Conservation (phyloP, 2,888 invertebrate genomes). For the Oscheius myriophilus region DNA sequence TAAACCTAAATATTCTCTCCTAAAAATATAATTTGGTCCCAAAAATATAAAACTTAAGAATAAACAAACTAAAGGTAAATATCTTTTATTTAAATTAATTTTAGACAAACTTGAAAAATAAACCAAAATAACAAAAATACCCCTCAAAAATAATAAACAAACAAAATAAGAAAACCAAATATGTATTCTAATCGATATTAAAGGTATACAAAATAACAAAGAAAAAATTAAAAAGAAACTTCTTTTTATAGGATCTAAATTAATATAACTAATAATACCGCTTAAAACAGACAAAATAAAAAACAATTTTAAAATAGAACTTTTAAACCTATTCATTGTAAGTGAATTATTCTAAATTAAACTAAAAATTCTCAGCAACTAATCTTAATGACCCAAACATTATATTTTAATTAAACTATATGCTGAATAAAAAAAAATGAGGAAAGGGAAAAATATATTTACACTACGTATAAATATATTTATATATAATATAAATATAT, state of each 20-base stretch:
- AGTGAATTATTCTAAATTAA: slow-evolving; percentile 59
- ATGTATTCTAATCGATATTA: slow-evolving; percentile 46
- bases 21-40: slow-evolving; percentile 18
- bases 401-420: slow-evolving; percentile 59
- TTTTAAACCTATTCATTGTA: slow-evolving; percentile 59
- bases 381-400: slow-evolving; percentile 56
- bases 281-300: slow-evolving; percentile 47
- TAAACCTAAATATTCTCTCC: slow-evolving; percentile 47
- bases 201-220: slow-evolving; percentile 45
- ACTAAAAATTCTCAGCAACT: slow-evolving; percentile 56
- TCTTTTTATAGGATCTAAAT: slow-evolving; percentile 53
- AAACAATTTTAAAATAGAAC: slow-evolving; percentile 51
- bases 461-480: slow-evolving; percentile 2
- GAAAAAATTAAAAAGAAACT: slow-evolving; percentile 58
- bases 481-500: slow-evolving; percentile 20
- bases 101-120: slow-evolving; percentile 59
- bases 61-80: slow-evolving; percentile 34
- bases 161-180: slow-evolving; percentile 60
- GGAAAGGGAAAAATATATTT: slow-evolving; percentile 1
- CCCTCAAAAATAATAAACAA: slow-evolving; percentile 59
- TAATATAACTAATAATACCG: slow-evolving; percentile 50
- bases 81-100: slow-evolving; percentile 46
- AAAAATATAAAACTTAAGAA: slow-evolving; percentile 41
- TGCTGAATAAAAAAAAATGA: slow-evolving; percentile 34
- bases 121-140: slow-evolving; percentile 60